Percentiles rank a stretch among this genome's conserved stretches.
Conservation (phyloP, 2,888 invertebrate genomes). For the Acronicta leporina region DNA sequence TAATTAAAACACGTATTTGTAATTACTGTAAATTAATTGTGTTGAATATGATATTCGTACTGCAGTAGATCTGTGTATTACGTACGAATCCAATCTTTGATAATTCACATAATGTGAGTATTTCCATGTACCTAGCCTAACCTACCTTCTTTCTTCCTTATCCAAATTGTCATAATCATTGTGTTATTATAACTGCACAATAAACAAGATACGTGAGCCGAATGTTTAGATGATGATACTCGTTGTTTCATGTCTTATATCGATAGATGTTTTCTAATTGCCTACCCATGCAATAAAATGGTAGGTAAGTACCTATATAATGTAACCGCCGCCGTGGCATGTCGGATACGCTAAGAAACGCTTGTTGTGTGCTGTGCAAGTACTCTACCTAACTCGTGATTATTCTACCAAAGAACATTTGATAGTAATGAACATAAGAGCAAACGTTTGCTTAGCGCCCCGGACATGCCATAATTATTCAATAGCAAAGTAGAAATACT, state of each 20-base stretch:
- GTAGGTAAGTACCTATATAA: constrained; percentile 32
- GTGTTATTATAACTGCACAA: constrained; percentile 57
- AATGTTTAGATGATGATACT: constrained; percentile 71
- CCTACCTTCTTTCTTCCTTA: constrained; percentile 59
- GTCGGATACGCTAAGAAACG: constrained; percentile 34
- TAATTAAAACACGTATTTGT: constrained; percentile 79
- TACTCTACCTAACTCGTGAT: constrained; percentile 24
- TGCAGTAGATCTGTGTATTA: constrained; percentile 87
- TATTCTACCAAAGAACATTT: constrained; percentile 55
- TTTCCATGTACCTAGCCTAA: constrained; percentile 69
- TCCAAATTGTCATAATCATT: constrained; percentile 60
- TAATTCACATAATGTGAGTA: constrained; percentile 72
- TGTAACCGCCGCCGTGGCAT: constrained; percentile 36
- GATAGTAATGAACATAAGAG: constrained; percentile 19
- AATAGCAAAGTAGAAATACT: constrained; percentile 65
- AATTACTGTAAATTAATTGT: constrained; percentile 85
- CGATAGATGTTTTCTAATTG: constrained; percentile 60
- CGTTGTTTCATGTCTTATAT: constrained; percentile 68
- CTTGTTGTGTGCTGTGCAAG: constrained; percentile 19
- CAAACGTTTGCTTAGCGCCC: constrained; percentile 19
- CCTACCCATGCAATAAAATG: constrained; percentile 57
- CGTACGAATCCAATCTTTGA: constrained; percentile 78
- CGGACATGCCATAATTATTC: constrained; percentile 52
- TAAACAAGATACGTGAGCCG: constrained; percentile 55
- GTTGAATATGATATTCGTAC: constrained; percentile 84